These are phyloP conservation scores for Istiophorus platypterus DNA, from an alignment of 2,113 vertebrate genomes.

Conservation along the genomic window DNA sequence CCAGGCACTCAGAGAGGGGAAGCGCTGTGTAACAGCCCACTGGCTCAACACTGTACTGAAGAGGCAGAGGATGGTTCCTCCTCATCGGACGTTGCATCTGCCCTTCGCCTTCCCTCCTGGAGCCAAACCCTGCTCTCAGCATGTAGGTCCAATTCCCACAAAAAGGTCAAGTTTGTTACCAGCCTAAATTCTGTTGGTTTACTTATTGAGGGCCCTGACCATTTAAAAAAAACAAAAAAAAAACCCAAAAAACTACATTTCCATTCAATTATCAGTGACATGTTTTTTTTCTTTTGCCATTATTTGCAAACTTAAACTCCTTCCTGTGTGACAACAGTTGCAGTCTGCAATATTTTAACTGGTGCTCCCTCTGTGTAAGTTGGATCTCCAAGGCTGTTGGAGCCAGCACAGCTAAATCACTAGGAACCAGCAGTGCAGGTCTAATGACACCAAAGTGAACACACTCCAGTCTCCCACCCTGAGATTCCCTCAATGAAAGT, in stretches of 20 bases:
- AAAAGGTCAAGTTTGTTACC: background rate
- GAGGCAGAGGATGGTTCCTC: constrained; percentile 94
- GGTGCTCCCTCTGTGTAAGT: background rate
- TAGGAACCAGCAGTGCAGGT: background rate
- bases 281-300: too few species aligned
- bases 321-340: too few species aligned
- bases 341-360: too few species aligned
- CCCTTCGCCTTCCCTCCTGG: constrained; percentile 96
- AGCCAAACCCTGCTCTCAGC: constrained; percentile 96
- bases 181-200: background rate
- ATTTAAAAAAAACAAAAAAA: too few species aligned
- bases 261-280: too few species aligned
- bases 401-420: background rate
- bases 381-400: background rate
- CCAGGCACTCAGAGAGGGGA: constrained; percentile 93
- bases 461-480: background rate
- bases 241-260: too few species aligned
- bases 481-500: background rate
- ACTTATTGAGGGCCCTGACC: too few species aligned
- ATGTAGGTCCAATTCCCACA: constrained; percentile 83
- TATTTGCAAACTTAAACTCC: too few species aligned
- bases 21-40: constrained; percentile 95
- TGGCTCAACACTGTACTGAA: constrained; percentile 95
- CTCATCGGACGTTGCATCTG: constrained; percentile 93
- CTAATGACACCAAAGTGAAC: background rate